These are phyloP conservation scores for Aporophyla lueneburgensis DNA, from an alignment of 2,888 invertebrate species.

Conservation along the genomic window DNA sequence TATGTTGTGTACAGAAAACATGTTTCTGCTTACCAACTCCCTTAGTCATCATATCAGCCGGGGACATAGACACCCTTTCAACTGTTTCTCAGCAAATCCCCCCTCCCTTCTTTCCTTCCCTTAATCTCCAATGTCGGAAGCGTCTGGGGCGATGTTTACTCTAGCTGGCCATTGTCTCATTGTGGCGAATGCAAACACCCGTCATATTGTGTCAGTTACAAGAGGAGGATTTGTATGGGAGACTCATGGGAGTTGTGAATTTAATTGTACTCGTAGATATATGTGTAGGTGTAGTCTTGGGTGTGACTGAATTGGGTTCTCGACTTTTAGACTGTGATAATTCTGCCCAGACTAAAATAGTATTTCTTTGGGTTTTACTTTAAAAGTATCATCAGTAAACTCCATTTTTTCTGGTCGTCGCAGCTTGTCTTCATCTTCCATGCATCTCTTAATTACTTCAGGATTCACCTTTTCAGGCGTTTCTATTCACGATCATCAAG, in stretches of 20 bases:
- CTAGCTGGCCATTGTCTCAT: constrained; percentile 54
- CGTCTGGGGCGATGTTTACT: constrained; percentile 54
- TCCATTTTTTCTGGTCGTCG: background rate
- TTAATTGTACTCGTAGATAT: background rate
- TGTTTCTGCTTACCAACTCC: too few relatives aligned
- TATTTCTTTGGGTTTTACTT: background rate
- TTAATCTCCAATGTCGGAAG: constrained; percentile 52
- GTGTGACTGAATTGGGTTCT: background rate
- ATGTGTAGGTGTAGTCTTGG: background rate
- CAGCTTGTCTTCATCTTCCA: background rate
- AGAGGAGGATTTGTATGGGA: background rate
- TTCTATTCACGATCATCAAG: background rate
- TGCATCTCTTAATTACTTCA: background rate
- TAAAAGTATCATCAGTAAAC: background rate
- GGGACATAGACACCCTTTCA: background rate
- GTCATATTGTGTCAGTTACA: constrained; percentile 19
- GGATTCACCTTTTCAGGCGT: background rate
- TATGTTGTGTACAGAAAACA: too few relatives aligned
- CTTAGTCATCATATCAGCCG: too few relatives aligned
- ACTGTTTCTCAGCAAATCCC: constrained; percentile 9
- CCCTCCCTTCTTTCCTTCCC: background rate
- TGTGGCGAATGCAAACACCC: constrained; percentile 44
- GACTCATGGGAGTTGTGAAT: constrained; percentile 17
- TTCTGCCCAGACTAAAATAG: background rate
- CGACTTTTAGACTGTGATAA: background rate